These are phyloP conservation scores for Crepidodera aurea DNA, from an alignment of 2,888 invertebrate species.

Conservation along the genomic window DNA sequence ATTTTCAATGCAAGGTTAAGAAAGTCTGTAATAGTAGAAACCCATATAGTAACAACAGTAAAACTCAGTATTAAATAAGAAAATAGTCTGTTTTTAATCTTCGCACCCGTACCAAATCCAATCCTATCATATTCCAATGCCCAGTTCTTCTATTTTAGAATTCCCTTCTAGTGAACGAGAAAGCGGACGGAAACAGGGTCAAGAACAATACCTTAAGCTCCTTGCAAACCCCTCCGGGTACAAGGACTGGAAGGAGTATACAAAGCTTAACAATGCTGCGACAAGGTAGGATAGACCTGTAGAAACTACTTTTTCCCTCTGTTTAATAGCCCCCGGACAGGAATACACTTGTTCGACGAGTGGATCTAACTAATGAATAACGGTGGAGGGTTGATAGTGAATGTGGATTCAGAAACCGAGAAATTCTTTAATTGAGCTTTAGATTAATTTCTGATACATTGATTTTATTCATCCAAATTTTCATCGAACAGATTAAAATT, in stretches of 20 bases:
- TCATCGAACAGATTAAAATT: no score
- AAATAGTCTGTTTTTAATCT: constrained; percentile 15
- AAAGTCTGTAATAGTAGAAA: no score
- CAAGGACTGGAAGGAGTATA: constrained; percentile 22
- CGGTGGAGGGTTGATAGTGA: constrained; percentile 15
- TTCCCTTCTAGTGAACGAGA: constrained; percentile 31
- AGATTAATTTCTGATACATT: no score
- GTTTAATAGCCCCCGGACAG: constrained; percentile 29
- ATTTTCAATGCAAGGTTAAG: no score
- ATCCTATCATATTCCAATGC: constrained; percentile 28
- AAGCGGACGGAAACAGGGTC: constrained; percentile 36
- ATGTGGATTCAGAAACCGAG: background rate
- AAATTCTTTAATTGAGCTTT: constrained; percentile 13
- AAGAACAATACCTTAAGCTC: constrained; percentile 43
- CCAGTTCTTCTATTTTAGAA: constrained; percentile 39
- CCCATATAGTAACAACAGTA: no score
- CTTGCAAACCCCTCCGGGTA: constrained; percentile 40
- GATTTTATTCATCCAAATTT: no score
- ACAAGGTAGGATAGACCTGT: constrained; percentile 25
- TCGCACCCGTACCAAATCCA: constrained; percentile 19
- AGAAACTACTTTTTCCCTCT: constrained; percentile 29
- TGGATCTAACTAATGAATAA: constrained; percentile 30
- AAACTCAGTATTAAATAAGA: no score
- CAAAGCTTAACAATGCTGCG: constrained; percentile 23
- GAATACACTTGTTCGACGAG: constrained; percentile 32